Percentiles rank a stretch among this genome's conserved stretches.
Conservation (phyloP, 2,888 invertebrate species). For the Drosophila cognata region DNA sequence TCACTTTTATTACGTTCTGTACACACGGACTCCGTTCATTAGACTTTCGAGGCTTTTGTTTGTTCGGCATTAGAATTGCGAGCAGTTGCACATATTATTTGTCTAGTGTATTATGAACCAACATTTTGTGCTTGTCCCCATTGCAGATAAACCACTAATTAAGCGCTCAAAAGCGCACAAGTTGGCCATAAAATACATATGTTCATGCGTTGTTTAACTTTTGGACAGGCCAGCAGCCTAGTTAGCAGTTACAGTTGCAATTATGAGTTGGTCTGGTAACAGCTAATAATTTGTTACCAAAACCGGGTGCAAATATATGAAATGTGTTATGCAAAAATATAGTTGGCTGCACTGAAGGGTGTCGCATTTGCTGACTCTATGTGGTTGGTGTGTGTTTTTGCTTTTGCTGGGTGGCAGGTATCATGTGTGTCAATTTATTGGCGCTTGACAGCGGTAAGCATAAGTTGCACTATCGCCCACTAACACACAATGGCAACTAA, state of each 20-base stretch:
- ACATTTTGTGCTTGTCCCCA: conserved; percentile 17
- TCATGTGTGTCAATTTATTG: conserved; percentile 72
- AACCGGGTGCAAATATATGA: conserved; percentile 4
- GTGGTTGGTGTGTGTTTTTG: conserved; percentile 8
- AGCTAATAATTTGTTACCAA: conserved; percentile 49
- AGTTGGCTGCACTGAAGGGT: conserved; percentile 4
- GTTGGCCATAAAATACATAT: conserved; percentile 42
- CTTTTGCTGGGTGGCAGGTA: conserved; percentile 4
- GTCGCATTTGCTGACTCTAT: conserved; percentile 12
- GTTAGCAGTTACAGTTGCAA: conserved; percentile 30
- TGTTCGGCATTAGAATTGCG: neutral
- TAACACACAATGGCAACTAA: conserved; percentile 53
- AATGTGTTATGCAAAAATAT: conserved; percentile 25
- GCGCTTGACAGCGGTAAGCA: conserved; percentile 66
- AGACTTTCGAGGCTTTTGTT: neutral
- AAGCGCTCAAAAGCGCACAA: conserved; percentile 22
- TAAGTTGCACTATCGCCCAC: conserved; percentile 77
- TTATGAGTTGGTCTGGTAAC: conserved; percentile 43
- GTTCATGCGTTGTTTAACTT: conserved; percentile 49
- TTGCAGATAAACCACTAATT: conserved; percentile 39
- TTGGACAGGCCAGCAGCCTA: conserved; percentile 24
- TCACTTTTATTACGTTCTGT: neutral
- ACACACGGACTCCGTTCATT: neutral
- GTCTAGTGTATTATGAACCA: conserved; percentile 10
- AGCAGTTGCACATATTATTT: neutral